Conservation (phyloP, 2,888 invertebrate genomes). For the Drosophila atripex region DNA sequence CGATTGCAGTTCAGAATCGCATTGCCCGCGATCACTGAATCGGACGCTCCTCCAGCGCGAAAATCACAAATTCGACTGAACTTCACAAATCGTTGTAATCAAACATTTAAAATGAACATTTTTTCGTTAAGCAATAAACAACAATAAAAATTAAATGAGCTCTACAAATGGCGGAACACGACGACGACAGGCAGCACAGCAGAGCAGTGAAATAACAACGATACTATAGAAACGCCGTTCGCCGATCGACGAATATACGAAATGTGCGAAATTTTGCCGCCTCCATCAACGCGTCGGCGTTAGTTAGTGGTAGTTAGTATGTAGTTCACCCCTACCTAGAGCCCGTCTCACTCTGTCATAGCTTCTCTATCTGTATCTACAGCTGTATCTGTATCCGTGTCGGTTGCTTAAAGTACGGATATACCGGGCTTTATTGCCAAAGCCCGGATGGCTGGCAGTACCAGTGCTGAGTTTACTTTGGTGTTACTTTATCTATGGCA, state of each 20-base stretch:
- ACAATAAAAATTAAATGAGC: constrained; percentile 76
- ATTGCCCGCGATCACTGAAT: constrained; percentile 48
- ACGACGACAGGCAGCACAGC: constrained; percentile 20
- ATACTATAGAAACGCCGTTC: constrained; percentile 23
- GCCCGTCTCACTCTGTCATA: constrained; percentile 9
- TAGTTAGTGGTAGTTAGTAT: constrained; percentile 36
- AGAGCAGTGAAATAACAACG: constrained; percentile 24
- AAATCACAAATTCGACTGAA: constrained; percentile 81
- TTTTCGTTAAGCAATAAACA: constrained; percentile 74
- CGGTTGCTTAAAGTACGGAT: constrained; percentile 13
- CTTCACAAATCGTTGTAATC: constrained; percentile 79
- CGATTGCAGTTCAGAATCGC: constrained; percentile 68
- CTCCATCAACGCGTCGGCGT: constrained; percentile 49
- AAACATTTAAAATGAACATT: constrained; percentile 80
- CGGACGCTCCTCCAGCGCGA: constrained; percentile 67
- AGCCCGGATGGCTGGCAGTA: constrained; percentile 9
- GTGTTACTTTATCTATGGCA: constrained; percentile 3
- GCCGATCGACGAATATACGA: constrained; percentile 42
- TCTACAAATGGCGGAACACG: constrained; percentile 77
- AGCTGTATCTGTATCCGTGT: constrained; percentile 14
- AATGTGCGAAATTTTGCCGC: constrained; percentile 71
- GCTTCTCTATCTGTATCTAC: not conserved
- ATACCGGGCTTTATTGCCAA: constrained; percentile 30
- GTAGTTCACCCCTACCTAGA: constrained; percentile 43
- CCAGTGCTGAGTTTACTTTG: constrained; percentile 25